Percentiles rank a stretch among this genome's conserved stretches.
These are phyloP conservation scores for Lepidiolamprologus cunningtoni DNA, from an alignment of 2,113 vertebrate genomes.

Conservation along the genomic window DNA sequence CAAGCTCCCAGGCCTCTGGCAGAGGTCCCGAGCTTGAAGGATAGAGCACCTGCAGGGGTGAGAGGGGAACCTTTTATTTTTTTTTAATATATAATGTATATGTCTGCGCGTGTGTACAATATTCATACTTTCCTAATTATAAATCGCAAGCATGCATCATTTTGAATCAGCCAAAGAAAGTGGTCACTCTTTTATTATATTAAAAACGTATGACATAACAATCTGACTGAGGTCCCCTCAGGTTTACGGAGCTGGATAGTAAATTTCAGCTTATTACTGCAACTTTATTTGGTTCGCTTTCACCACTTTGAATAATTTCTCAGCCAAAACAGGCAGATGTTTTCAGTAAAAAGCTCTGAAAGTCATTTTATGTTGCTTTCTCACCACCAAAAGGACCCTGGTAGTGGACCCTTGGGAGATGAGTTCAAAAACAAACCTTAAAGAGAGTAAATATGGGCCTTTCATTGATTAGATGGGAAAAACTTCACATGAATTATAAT, in stretches of 20 bases:
- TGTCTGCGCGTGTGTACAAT: not conserved
- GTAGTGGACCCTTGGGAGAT: not conserved
- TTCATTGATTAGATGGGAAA: not conserved
- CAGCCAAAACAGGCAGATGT: not conserved
- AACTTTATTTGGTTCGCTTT: not conserved
- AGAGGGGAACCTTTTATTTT: not conserved
- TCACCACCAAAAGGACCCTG: not conserved
- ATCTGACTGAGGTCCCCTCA: not conserved
- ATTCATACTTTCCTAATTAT: not conserved
- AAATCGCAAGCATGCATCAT: not conserved
- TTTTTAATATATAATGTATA: not conserved
- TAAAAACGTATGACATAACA: not conserved
- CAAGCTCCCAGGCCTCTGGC: not conserved
- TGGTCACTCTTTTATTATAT: not conserved
- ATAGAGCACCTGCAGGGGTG: not conserved
- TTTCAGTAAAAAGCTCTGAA: not conserved
- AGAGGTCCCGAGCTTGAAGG: not conserved
- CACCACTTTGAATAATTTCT: not conserved
- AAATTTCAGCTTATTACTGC: not conserved
- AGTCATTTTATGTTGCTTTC: not conserved
- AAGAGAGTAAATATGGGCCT: not conserved
- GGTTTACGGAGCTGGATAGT: not conserved
- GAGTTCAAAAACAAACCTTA: not conserved
- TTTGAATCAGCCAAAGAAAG: not conserved
- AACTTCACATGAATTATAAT: not conserved